Evolutionary conservation across 1,140 invertebrate genomes (phyloP), one percentile per base, ranked within the genome.

Genomic region (Antheraea mylitta): DNA sequence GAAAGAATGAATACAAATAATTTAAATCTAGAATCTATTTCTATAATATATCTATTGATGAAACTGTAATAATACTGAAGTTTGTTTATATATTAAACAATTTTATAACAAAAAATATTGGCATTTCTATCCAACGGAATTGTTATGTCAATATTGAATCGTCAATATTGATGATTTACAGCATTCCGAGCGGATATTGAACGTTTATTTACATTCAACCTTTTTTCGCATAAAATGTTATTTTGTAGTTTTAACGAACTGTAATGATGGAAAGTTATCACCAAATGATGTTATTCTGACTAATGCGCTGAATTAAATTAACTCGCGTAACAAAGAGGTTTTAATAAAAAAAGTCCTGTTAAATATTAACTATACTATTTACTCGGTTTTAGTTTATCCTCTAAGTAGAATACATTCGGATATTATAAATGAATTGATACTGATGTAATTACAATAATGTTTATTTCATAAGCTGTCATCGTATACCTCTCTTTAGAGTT

Each of bases 121-220:
- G 63, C 64, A 69, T 67, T 76, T 69, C 67, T 36, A 71, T 72
- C 19, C 65, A 53, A 36, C 59, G 10, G 59, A 66, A 71, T 69
- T 64, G 66, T 67, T 67, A 61, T 58, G 63, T 53, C 67, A 76
- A 76, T 73, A 73, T 76, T 76, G 67, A 73, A 65, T 65, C 59
- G 69, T 68, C 67, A 74, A 74, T 74, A 74, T 74, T 71, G 70
- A 70, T 65, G 59, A 58, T 58, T 69, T 59, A 58, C 65, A 53
- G 45, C 45, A 53, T 16, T 53, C 45, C 11, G 45, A 53, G 45
- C 45, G 45, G 45, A 53, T 53, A 53, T 53, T 53, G 45, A 53
- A 53, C 45, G 45, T 13, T 53, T 53, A 53, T 53, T 53, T 53
- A 53, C 45, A 53, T 53, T 53, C 45, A 53, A 9, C 13, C 45